Evolutionary conservation across 2,113 vertebrate species (phyloP).

Genomic region (Delphinapterus leucas): DNA sequence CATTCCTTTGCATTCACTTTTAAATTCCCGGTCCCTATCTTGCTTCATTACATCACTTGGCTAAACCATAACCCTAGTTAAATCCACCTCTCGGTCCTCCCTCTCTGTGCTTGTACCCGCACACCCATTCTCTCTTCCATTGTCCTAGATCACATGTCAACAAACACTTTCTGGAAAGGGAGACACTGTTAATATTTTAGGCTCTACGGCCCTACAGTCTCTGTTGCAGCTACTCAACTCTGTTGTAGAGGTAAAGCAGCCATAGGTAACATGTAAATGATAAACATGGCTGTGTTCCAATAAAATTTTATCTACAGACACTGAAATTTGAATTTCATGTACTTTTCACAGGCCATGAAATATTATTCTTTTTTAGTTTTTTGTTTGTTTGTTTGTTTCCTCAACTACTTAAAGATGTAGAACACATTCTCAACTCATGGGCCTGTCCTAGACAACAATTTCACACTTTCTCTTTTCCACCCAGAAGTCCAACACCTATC

Average conservation of each 20-base stretch:
- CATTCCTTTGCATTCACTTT: not conserved
- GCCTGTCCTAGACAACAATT: not conserved
- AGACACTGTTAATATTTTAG: not conserved
- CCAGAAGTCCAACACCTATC: not conserved
- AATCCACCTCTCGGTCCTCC: not conserved
- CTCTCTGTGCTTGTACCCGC: not conserved
- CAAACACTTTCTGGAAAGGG: not conserved
- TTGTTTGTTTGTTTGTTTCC: not conserved
- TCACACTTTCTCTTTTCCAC: not conserved
- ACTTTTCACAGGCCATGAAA: conserved; percentile 3
- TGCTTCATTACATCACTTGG: not conserved
- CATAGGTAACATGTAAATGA: not conserved
- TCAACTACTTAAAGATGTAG: not conserved
- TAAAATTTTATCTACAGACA: not conserved
- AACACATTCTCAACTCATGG: not conserved
- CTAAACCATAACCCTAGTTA: not conserved
- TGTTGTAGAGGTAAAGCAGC: not conserved
- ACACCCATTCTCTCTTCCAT: not conserved
- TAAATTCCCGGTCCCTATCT: not conserved
- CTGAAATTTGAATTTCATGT: conserved; percentile 6
- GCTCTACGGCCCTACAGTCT: not conserved
- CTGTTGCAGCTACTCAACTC: not conserved
- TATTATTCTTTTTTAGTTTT: not conserved
- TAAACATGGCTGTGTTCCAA: not conserved
- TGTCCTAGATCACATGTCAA: not conserved